Evolutionary conservation across 2,888 invertebrate genomes (phyloP).

Genomic region (Acleris laterana): DNA sequence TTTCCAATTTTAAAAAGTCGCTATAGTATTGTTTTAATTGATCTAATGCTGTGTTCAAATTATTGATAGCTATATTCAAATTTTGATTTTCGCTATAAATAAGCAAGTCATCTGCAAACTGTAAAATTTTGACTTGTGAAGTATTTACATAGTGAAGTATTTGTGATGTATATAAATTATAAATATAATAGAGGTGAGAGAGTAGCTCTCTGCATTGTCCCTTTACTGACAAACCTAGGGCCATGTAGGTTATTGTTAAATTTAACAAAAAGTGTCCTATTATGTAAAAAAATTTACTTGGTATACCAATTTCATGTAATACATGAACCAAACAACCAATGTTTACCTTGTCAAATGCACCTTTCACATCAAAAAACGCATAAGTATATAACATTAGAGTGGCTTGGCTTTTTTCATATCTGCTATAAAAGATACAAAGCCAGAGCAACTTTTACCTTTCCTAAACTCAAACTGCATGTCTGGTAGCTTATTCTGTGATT

Average conservation of each 20-base stretch:
- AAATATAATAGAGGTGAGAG: not conserved
- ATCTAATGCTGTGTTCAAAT: not conserved
- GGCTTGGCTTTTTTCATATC: no score
- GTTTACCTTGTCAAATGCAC: no score
- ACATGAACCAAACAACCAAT: no score
- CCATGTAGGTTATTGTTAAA: not conserved
- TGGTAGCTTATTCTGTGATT: no score
- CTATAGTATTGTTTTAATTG: not conserved
- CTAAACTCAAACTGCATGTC: no score
- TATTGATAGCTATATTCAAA: not conserved
- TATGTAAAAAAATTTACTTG: not conserved
- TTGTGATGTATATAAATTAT: constrained; percentile 10
- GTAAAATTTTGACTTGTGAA: constrained; percentile 3
- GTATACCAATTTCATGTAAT: no score
- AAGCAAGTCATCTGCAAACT: constrained; percentile 11
- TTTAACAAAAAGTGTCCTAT: not conserved
- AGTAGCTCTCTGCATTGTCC: not conserved
- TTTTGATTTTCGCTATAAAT: constrained; percentile 3
- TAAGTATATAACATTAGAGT: no score
- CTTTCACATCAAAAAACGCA: no score
- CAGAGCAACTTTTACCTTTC: no score
- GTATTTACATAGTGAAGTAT: constrained; percentile 7
- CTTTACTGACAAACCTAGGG: not conserved
- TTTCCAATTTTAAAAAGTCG: not conserved
- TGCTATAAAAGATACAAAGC: no score